Conservation (phyloP, 2,797 vertebrate species). For the Takifugu rubripes region DNA sequence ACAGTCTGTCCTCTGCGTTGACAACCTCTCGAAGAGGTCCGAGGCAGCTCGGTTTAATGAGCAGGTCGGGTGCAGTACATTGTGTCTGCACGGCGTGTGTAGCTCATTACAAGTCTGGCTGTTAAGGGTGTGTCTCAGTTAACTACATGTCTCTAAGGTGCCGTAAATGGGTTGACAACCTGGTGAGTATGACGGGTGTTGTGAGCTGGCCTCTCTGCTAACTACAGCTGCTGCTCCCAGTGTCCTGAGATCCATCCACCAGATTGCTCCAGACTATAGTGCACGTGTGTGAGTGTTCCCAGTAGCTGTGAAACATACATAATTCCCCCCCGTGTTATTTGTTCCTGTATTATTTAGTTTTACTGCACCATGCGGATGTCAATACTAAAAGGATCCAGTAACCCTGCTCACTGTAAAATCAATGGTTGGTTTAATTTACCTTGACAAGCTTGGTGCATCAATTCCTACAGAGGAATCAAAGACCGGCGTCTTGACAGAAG, state of each 20-base stretch:
- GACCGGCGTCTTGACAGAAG: slow-evolving; percentile 24
- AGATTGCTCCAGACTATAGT: slow-evolving; percentile 9
- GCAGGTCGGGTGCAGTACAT: slow-evolving; percentile 39
- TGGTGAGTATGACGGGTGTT: slow-evolving; percentile 9
- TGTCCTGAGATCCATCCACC: slow-evolving; percentile 16
- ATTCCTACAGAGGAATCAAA: slow-evolving; percentile 26
- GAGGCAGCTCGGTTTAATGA: slow-evolving; percentile 55
- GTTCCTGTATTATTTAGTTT: slow-evolving; percentile 12
- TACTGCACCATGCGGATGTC: slow-evolving; percentile 15
- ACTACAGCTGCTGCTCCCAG: background rate
- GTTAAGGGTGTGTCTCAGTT: slow-evolving; percentile 30
- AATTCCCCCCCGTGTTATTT: slow-evolving; percentile 9
- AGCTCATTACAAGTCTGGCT: slow-evolving; percentile 50
- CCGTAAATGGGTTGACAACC: slow-evolving; percentile 22
- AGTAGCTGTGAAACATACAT: slow-evolving; percentile 5
- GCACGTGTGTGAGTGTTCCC: background rate
- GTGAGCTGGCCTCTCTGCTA: slow-evolving; percentile 6
- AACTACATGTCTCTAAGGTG: slow-evolving; percentile 30
- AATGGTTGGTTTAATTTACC: slow-evolving; percentile 7
- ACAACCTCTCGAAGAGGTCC: slow-evolving; percentile 38
- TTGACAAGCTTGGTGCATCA: slow-evolving; percentile 6
- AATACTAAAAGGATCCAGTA: slow-evolving; percentile 6
- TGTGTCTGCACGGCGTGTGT: slow-evolving; percentile 37
- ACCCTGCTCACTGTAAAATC: slow-evolving; percentile 7
- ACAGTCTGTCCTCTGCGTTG: slow-evolving; percentile 34